Conservation (phyloP, 2,888 invertebrate species). For the Gisinianus flammeolus region DNA sequence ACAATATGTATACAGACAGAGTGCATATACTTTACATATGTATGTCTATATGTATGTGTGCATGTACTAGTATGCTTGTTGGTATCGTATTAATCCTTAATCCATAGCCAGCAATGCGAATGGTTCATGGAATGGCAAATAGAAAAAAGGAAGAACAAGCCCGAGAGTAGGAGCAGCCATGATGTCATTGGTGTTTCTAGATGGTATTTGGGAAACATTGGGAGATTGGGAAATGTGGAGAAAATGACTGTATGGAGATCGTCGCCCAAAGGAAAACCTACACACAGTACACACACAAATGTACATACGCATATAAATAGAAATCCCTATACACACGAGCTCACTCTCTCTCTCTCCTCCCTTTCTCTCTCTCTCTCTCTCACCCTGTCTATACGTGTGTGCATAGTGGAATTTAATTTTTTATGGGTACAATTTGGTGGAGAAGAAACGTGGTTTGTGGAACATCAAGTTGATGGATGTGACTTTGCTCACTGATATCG, state of each 20-base stretch:
- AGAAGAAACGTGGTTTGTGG: slow-evolving; percentile 46
- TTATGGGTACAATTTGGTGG: slow-evolving; percentile 47
- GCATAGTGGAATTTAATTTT: slow-evolving; percentile 41
- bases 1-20: neutral
- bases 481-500: slow-evolving; percentile 42
- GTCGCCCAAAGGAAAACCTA: neutral
- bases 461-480: slow-evolving; percentile 48
- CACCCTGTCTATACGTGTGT: too few species aligned
- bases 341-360: too few species aligned
- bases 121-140: neutral
- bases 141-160: slow-evolving; percentile 26
- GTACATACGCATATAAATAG: neutral
- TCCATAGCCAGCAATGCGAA: neutral
- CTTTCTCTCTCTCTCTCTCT: too few species aligned
- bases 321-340: too few species aligned
- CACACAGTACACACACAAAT: neutral
- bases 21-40: too few species aligned
- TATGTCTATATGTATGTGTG: neutral
- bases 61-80: neutral
- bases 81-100: neutral
- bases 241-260: slow-evolving; percentile 34
- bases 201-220: neutral
- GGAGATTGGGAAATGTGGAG: slow-evolving; percentile 28
- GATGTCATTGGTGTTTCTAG: neutral
- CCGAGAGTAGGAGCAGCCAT: slow-evolving; percentile 8